Evolutionary conservation across 1,140 invertebrate species (phyloP).

Genomic region (Aphaenogaster floridana): DNA sequence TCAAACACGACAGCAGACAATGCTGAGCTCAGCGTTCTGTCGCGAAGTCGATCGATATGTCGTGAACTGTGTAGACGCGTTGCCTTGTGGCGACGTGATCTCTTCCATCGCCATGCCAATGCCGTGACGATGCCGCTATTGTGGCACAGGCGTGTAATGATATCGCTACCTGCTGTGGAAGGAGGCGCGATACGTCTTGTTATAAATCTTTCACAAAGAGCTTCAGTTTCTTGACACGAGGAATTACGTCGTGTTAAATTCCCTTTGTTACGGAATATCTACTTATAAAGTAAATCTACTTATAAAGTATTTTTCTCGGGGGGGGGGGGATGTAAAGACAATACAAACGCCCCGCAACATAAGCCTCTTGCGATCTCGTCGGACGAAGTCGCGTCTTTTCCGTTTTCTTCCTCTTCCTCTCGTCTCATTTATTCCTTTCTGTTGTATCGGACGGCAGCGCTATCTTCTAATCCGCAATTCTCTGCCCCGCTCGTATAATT

Average conservation of each 20-base stretch:
- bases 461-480: neutral
- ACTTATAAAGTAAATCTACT: neutral
- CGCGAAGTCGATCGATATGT: constrained; percentile 51
- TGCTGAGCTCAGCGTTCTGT: constrained; percentile 56
- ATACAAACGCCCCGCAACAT: neutral
- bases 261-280: constrained; percentile 12
- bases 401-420: no score
- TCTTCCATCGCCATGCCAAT: constrained; percentile 46
- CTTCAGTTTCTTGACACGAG: neutral
- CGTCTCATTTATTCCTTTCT: neutral
- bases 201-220: constrained; percentile 42
- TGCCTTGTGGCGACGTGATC: constrained; percentile 34
- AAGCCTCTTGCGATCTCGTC: neutral
- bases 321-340: neutral
- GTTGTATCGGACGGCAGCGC: neutral
- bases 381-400: neutral
- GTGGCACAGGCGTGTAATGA: constrained; percentile 22
- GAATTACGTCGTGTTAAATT: constrained; percentile 15
- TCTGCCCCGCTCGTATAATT: neutral
- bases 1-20: constrained; percentile 43
- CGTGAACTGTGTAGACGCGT: constrained; percentile 53
- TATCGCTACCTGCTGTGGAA: constrained; percentile 22
- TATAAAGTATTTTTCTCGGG: neutral
- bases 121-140: constrained; percentile 44
- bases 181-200: constrained; percentile 16